Evolutionary conservation across 2,113 vertebrate genomes (phyloP), one percentile per base, ranked within the genome.

Genomic region (Spheniscus mendiculus): DNA sequence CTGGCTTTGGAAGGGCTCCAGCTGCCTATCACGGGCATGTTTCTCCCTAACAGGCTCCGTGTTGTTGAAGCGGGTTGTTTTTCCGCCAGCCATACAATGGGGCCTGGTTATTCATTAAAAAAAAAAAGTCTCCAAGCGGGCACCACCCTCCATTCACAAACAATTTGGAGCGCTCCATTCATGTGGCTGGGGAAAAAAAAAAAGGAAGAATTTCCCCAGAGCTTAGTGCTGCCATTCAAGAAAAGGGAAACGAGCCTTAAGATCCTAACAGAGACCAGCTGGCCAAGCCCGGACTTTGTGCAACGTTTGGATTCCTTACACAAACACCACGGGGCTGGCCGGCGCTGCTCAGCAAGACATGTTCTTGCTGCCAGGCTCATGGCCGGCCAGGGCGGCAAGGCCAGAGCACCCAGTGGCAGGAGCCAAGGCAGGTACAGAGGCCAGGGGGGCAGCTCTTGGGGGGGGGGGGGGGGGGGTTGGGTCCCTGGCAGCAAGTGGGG

Each of bases 131-230:
- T 97, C 95, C 4, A 76, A 96, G 97, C 76, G 87, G 96, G 98
- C 98, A 96, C 98, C 97, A 94, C 98, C 98, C 98, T 98, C 98
- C 98, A 98, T 98, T 98, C 98, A 98, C 97, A 97, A 98, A 97
- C 97, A 98, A 98, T 98, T 98, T 93, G 97, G 95, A 98, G 97
- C 85, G 56, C 97, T 98, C 97, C 98, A 98, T 98, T 98, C 98
- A 93, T 93, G 94, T 83, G 86, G 83, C 80, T 6, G 86, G 49
- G 29, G 3, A 27, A 40, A 13, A 20, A 11, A 53, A 15, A 25
- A 25, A 42, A 44, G 94, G 50, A 86, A 94, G 90, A 95, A 85
- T 90, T 84, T 91, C 85, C 93, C 92, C 73, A 58, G 94, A 95
- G 88, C 94, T 96, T 86, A 94, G 83, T 6, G 0, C 91, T 91